phyloP scores from a whole-genome alignment of 1,140 invertebrate species.

The Bombus consobrinus region DNA sequence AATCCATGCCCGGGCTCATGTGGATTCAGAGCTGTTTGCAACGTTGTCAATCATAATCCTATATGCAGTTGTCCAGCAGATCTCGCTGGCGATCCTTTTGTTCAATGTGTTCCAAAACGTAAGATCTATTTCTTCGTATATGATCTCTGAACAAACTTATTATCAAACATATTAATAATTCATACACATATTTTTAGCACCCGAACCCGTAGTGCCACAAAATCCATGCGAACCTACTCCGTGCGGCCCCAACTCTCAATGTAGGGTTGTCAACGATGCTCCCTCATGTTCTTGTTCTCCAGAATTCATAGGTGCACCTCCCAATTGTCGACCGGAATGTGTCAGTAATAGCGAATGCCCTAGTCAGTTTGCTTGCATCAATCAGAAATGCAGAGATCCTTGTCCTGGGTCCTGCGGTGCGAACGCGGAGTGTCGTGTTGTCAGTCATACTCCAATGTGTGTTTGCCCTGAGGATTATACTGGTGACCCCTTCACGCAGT shows the following conservation, averaged over 20 bases:
- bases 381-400: constrained; percentile 88
- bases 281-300: constrained; percentile 87
- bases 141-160: background rate
- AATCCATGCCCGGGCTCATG: constrained; percentile 84
- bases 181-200: constrained; percentile 53
- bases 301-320: constrained; percentile 86
- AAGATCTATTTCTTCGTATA: constrained; percentile 59
- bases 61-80: constrained; percentile 88
- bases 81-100: constrained; percentile 89
- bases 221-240: constrained; percentile 88
- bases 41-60: constrained; percentile 90
- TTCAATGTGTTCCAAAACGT: constrained; percentile 75
- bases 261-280: constrained; percentile 83
- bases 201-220: constrained; percentile 68
- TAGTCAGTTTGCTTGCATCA: constrained; percentile 86
- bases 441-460: constrained; percentile 90
- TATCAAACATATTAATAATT: constrained; percentile 9
- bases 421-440: constrained; percentile 88
- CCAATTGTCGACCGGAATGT: constrained; percentile 87
- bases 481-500: constrained; percentile 89
- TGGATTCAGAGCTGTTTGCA: constrained; percentile 85
- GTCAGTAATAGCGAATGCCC: constrained; percentile 86
- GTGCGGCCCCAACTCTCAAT: constrained; percentile 88
- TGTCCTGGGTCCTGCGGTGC: constrained; percentile 88
- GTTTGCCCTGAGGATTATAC: constrained; percentile 86